phyloP scores from a whole-genome alignment of 2,113 vertebrate species.

The Arenaria interpres region DNA sequence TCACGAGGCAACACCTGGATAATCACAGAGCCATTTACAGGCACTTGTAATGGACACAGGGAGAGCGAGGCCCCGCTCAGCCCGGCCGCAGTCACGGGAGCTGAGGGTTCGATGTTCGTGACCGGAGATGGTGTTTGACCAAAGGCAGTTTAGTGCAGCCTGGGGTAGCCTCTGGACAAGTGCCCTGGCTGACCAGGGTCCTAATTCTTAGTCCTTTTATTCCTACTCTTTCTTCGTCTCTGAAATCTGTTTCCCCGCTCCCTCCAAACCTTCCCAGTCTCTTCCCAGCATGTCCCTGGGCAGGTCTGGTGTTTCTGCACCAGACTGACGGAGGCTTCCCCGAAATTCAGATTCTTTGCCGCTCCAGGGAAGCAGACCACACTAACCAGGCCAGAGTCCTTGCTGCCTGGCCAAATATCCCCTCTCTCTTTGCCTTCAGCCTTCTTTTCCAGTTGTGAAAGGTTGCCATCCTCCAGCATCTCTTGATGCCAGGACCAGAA shows the following conservation, averaged over 20 bases:
- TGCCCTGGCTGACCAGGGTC: not conserved
- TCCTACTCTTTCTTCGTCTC: not conserved
- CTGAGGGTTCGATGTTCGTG: not conserved
- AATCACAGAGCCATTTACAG: not conserved
- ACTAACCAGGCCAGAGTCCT: not conserved
- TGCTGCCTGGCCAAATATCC: not conserved
- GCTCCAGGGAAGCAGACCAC: not conserved
- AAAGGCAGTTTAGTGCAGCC: not conserved
- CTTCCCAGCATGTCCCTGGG: not conserved
- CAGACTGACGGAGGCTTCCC: not conserved
- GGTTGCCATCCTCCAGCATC: not conserved
- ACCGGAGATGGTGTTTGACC: not conserved
- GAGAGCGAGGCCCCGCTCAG: accelerated
- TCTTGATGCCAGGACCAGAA: not conserved
- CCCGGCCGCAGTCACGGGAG: not conserved
- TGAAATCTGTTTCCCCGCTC: not conserved
- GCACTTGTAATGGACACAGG: too few relatives aligned
- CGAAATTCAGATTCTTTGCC: not conserved
- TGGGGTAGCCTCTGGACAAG: not conserved
- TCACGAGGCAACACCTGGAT: not conserved
- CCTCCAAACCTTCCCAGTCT: not conserved
- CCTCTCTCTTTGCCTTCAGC: not conserved
- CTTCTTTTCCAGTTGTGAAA: not conserved
- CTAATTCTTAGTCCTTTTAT: not conserved
- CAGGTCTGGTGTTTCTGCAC: not conserved